Percentiles rank a stretch among this genome's conserved stretches.
phyloP scores from a whole-genome alignment of 2,888 invertebrate species.

The Aporophyla lueneburgensis region DNA sequence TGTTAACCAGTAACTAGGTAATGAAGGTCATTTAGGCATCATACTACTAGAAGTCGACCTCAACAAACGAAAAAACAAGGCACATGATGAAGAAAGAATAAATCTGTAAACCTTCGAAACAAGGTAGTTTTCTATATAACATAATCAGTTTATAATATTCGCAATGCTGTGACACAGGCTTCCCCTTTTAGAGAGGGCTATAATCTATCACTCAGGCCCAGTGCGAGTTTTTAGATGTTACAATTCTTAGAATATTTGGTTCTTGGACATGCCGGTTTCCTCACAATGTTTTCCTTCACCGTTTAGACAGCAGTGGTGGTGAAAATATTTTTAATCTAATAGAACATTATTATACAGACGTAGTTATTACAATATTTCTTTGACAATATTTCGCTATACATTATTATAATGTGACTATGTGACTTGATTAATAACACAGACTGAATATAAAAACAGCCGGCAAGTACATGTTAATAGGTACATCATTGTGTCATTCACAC shows the following conservation, averaged over 20 bases:
- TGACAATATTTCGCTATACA: background rate
- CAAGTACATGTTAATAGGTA: conserved; percentile 12
- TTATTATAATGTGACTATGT: background rate
- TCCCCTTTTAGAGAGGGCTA: too few species aligned
- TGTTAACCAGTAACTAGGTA: too few species aligned
- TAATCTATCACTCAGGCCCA: too few species aligned
- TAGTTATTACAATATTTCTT: background rate
- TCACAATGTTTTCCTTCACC: too few species aligned
- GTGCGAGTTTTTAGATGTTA: too few species aligned
- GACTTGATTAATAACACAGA: conserved; percentile 40
- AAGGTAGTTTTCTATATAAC: background rate
- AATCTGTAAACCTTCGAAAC: background rate
- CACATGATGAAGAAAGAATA: background rate
- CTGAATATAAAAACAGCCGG: conserved; percentile 34
- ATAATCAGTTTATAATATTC: too few species aligned
- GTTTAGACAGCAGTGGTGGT: too few species aligned
- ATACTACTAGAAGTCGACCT: background rate
- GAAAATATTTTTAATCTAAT: too few species aligned
- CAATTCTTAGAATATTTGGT: too few species aligned
- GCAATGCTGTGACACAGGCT: too few species aligned
- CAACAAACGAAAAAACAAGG: background rate
- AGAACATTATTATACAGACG: background rate
- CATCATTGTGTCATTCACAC: conserved; percentile 36
- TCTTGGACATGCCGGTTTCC: too few species aligned
- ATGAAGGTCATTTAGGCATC: background rate